Evolutionary conservation across 2,888 invertebrate genomes (phyloP).

Genomic region (Choreutis nemorana): DNA sequence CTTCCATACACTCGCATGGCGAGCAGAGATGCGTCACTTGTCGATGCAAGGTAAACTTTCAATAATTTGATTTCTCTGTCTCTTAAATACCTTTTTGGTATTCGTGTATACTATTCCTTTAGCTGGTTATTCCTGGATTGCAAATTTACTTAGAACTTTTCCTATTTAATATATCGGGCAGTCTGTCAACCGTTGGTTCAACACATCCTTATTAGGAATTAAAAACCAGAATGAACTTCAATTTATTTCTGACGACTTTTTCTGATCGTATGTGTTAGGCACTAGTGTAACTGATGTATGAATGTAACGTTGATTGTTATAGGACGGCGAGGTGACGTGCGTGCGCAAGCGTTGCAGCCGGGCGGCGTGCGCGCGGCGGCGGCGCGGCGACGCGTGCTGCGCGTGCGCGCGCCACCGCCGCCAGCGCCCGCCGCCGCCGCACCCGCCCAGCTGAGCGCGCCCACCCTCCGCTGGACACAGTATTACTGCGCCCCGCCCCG

Average conservation of each 20-base stretch:
- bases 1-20: conserved; percentile 85
- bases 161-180: too few relatives aligned
- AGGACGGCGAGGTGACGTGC: conserved; percentile 85
- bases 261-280: too few relatives aligned
- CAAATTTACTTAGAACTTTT: too few relatives aligned
- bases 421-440: conserved; percentile 31
- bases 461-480: conserved; percentile 13
- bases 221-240: too few relatives aligned
- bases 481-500: conserved; percentile 4
- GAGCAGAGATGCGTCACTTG: conserved; percentile 91
- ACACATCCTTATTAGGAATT: too few relatives aligned
- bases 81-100: not conserved
- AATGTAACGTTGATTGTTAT: too few relatives aligned
- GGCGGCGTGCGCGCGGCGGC: conserved; percentile 68
- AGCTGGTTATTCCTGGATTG: too few relatives aligned
- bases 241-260: too few relatives aligned
- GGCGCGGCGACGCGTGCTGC: conserved; percentile 68
- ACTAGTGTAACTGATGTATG: too few relatives aligned
- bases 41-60: conserved; percentile 82
- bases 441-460: conserved; percentile 16
- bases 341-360: conserved; percentile 83
- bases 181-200: too few relatives aligned
- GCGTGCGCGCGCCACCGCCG: conserved; percentile 66
- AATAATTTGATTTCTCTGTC: not conserved
- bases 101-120: not conserved